Base-by-base conservation (phyloP, 2,113 vertebrate genomes). In the Clarias batrachus region DNA sequence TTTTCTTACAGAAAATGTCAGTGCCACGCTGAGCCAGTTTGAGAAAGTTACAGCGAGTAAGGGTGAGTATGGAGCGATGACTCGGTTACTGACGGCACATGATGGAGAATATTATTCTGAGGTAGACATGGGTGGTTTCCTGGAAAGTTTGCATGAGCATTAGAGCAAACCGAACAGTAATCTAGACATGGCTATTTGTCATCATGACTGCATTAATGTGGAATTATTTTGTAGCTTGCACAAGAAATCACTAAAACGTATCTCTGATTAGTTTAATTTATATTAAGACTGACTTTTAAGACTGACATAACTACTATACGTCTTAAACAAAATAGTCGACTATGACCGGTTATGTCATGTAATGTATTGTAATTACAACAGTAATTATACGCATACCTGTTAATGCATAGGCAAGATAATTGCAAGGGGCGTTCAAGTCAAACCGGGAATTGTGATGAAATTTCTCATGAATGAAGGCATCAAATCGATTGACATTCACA, bases 21-120 rank as follows among this genome's bases (percentile, higher is more conserved):
- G 97, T 68, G 93, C 96, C 48, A 92, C 93, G 0, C 94, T 99
- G 82, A 99, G 96, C 92, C 98, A 99, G 85, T 99, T 99, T 95
- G 97, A 99, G 93, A 97, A 95, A 93, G 97, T 98, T 56, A 97
- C 97, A 0, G 94, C 94, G 82, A 96, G 96, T 68, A 93, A 96
- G 3, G 97, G 98, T 99, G 94, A 96, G 96, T 92, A 63, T 3
- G 27, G 48, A n/a, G 96, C 92, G 23, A 19, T 54, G 37, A 54
- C 17, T 33, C 11, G 9, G 8, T 63, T 48, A 16, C 25, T 82
- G 25, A 6, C 59, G 14, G 37, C 10, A 82, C 11, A 4, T 37
- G 7, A 37, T 14, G 74, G 41, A 41, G 25, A 66, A 25, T 57
- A 52, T 52, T 23, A 48, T 3, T 21, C 57, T 11, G n/a, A 37